Conservation (phyloP, 2,113 vertebrate genomes). For the Suncus etruscus region DNA sequence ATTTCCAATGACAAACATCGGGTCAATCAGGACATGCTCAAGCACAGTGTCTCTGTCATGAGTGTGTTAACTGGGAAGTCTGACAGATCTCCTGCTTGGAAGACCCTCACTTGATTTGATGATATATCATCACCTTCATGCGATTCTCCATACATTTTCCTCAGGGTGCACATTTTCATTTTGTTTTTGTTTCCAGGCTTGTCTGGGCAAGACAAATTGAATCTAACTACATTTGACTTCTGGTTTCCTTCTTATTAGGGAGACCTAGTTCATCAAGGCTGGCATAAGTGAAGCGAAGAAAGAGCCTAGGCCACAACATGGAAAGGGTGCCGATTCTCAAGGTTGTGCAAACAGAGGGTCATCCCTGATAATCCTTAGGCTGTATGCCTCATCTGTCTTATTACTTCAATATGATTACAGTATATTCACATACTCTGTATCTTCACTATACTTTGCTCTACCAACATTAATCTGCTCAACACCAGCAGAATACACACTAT, state of each 20-base stretch:
- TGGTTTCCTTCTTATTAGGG: slow-evolving; percentile 14
- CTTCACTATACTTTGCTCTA: background rate
- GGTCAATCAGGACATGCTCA: background rate
- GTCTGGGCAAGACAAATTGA: background rate
- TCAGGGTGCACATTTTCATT: background rate
- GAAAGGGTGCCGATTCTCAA: background rate
- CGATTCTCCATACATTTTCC: slow-evolving; percentile 16
- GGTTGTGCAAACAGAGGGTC: background rate
- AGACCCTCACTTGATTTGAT: background rate
- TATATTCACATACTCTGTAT: background rate
- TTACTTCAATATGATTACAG: background rate
- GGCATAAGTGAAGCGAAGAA: background rate
- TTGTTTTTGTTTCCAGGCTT: background rate
- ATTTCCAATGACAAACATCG: background rate
- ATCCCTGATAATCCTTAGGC: background rate
- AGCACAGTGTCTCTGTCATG: background rate
- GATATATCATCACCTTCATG: background rate
- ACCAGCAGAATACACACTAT: background rate
- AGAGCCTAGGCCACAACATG: rapidly evolving
- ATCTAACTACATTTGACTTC: background rate
- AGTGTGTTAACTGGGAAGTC: background rate
- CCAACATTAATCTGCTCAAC: too few relatives aligned
- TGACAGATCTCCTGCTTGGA: background rate
- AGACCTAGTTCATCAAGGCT: background rate
- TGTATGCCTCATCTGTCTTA: background rate